Base-by-base conservation (phyloP, 2,888 invertebrate genomes). In the Callimorpha dominula region DNA sequence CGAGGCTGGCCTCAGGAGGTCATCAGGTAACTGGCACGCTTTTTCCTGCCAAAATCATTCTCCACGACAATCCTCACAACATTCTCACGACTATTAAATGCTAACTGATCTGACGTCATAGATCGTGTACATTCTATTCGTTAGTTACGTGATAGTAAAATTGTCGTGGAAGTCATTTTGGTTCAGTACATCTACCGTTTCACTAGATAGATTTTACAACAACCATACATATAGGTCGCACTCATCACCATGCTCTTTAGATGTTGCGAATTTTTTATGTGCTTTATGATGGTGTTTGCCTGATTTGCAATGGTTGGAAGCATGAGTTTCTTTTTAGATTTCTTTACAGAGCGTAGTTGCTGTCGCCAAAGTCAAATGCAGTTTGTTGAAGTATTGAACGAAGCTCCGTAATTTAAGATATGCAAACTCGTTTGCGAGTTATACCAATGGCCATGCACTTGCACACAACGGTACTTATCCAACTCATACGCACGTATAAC, bases 1-100 rank as follows among this genome's bases (percentile, higher is more conserved):
- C 94, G 97, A 97, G 95, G 97, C 97, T 86, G 97, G 97, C 89
- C 96, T 97, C 84, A 96, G 97, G 88, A 96, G 97, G 92, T 97
- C 97, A 89, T 97, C 97, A 97, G 97, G 97, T 97, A 97, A 95
- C 82, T 84, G 78, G 84, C 86, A 86, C 85, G 78, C 78, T 73
- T 76, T 81, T 74, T 70, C 74, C 70, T 72, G 70, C 73, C 80
- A 77, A 85, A 79, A 80, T 79, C 81, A 78, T 68, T 79, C 52
- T 78, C 81, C 80, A 81, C 77, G 78, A 77, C 74, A 77, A 78
- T 78, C 49, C 70, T 74, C n/a, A 69, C 72, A 76, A 81, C 66
- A 73, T 79, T 80, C 79, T 71, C 80, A 81, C 76, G 73, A 54
- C 66, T 70, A 66, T 79, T 80, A 77, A 77, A 76, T 67, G 40